Percentiles rank a stretch among this genome's conserved stretches.
phyloP scores from a whole-genome alignment of 1,140 invertebrate species.

The Diorhabda sublineata region DNA sequence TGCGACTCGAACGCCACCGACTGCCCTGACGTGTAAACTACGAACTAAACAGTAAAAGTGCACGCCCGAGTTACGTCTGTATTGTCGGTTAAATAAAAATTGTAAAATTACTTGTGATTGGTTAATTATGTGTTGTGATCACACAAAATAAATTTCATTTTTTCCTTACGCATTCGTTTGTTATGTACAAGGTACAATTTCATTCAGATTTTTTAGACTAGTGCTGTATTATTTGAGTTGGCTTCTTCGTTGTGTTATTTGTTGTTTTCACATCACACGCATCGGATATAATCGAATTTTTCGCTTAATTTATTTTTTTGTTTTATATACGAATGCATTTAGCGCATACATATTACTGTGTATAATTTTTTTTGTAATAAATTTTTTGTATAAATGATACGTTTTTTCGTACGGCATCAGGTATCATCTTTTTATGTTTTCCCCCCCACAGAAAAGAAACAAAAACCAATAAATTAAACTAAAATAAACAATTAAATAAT shows the following conservation, averaged over 20 bases:
- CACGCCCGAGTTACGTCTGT: constrained; percentile 24
- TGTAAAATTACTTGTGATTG: constrained; percentile 28
- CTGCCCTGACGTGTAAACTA: constrained; percentile 27
- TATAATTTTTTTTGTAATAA: constrained; percentile 30
- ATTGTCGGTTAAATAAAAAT: constrained; percentile 13
- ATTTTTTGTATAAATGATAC: constrained; percentile 14
- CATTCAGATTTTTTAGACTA: constrained; percentile 23
- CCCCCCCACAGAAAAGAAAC: constrained; percentile 22
- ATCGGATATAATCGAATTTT: constrained; percentile 5
- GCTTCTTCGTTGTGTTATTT: constrained; percentile 18
- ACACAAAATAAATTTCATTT: constrained; percentile 14
- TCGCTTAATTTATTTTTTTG: constrained; percentile 24
- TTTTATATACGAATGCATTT: constrained; percentile 30
- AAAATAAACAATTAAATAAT: constrained; percentile 16
- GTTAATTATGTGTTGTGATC: constrained; percentile 30
- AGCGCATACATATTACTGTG: constrained; percentile 18
- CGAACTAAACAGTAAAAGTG: constrained; percentile 30
- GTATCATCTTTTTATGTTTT: constrained; percentile 20
- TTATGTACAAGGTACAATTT: constrained; percentile 27
- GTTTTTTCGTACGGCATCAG: constrained; percentile 21
- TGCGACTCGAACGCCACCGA: constrained; percentile 19
- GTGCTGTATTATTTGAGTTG: constrained; percentile 14
- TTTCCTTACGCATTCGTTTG: constrained; percentile 7
- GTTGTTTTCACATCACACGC: constrained; percentile 17
- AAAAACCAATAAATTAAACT: constrained; percentile 14